Percentiles rank a stretch among this genome's conserved stretches.
Evolutionary conservation across 1,140 invertebrate species (phyloP).

Genomic region (Cepaea nemoralis): DNA sequence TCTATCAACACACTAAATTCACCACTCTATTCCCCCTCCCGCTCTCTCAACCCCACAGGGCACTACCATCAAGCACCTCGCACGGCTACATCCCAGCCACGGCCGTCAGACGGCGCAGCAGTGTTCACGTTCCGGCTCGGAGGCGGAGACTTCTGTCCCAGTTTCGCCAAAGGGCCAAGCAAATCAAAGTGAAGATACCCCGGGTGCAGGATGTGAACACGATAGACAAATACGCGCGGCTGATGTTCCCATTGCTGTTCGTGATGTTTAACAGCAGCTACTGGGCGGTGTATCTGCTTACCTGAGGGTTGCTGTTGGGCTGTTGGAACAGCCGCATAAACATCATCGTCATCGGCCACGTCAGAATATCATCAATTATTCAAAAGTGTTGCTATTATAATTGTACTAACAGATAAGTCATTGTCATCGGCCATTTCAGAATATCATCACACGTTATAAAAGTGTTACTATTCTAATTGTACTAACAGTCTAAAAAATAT

Average conservation of each 20-base stretch:
- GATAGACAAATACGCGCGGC: constrained; percentile 95
- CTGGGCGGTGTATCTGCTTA: constrained; percentile 87
- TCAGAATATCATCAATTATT: too few species aligned
- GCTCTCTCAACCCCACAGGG: not conserved
- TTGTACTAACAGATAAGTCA: too few species aligned
- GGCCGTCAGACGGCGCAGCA: constrained; percentile 56
- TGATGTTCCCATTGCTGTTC: constrained; percentile 94
- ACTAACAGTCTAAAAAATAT: too few species aligned
- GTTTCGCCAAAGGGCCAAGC: constrained; percentile 64
- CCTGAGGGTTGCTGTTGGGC: constrained; percentile 37
- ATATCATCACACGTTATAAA: too few species aligned
- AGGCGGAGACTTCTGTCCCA: constrained; percentile 64
- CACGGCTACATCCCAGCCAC: constrained; percentile 57
- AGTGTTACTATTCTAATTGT: too few species aligned
- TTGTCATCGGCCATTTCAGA: too few species aligned
- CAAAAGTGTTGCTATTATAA: too few species aligned
- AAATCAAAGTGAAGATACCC: constrained; percentile 77
- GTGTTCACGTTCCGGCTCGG: constrained; percentile 47
- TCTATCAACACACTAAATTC: too few species aligned
- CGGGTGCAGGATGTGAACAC: constrained; percentile 96
- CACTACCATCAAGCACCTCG: constrained; percentile 40
- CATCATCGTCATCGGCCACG: too few species aligned
- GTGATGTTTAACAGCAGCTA: constrained; percentile 93
- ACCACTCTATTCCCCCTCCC: too few species aligned
- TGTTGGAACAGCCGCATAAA: too few species aligned